Evolutionary conservation across 2,113 vertebrate species (phyloP).

Genomic region (Bos javanicus): DNA sequence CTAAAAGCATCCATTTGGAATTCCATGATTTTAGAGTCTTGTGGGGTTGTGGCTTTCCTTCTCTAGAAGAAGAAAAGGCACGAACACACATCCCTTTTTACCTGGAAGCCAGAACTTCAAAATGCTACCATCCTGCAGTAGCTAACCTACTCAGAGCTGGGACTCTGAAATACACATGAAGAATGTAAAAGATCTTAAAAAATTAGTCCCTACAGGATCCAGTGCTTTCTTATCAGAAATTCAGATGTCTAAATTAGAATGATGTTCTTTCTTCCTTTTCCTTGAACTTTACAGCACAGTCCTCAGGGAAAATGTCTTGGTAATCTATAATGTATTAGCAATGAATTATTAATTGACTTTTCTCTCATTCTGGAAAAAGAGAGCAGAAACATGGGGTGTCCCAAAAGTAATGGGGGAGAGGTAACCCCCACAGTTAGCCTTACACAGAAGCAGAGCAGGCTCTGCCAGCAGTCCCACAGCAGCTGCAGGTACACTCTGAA

Average conservation of each 20-base stretch:
- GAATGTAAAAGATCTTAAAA: not conserved
- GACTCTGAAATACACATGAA: not conserved
- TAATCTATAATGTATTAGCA: not conserved
- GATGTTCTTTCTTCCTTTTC: not conserved
- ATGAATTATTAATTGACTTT: not conserved
- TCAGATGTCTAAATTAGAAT: not conserved
- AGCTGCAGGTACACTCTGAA: not conserved
- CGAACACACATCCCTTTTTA: not conserved
- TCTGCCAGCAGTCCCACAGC: not conserved
- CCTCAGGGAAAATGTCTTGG: not conserved
- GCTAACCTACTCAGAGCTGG: not conserved
- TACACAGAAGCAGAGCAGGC: not conserved
- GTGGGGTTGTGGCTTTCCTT: not conserved
- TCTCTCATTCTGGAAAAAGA: not conserved
- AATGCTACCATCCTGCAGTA: not conserved
- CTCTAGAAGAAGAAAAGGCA: not conserved
- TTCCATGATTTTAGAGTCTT: not conserved
- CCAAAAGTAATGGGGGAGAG: not conserved
- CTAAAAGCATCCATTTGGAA: not conserved
- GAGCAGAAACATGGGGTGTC: not conserved
- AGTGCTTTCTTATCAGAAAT: not conserved
- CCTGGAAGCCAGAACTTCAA: not conserved
- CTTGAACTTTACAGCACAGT: not conserved
- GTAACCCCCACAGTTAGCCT: not conserved
- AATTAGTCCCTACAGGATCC: not conserved